These are phyloP conservation scores for Coenobita brevimanus DNA, from an alignment of 1,140 invertebrate species.

Conservation along the genomic window DNA sequence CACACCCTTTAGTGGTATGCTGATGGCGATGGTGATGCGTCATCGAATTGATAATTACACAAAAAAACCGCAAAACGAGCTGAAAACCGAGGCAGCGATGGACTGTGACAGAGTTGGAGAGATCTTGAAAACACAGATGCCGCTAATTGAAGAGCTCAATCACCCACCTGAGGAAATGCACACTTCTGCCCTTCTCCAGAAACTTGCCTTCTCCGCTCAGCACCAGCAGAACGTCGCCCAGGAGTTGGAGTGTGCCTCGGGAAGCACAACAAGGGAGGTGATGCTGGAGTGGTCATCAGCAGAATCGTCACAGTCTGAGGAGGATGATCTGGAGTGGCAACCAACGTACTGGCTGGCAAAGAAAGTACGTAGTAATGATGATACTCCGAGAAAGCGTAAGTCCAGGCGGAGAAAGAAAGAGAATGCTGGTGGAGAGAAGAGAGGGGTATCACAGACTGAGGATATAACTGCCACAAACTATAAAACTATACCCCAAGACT, in stretches of 20 bases:
- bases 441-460: too few species aligned
- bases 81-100: neutral
- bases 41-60: constrained; percentile 6
- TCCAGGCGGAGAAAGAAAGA: constrained; percentile 33
- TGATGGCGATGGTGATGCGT: constrained; percentile 21
- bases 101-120: constrained; percentile 20
- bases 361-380: constrained; percentile 12
- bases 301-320: constrained; percentile 43
- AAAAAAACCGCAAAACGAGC: neutral
- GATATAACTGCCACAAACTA: too few species aligned
- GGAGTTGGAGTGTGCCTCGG: neutral
- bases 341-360: constrained; percentile 27
- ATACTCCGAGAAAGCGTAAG: constrained; percentile 34
- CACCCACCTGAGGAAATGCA: constrained; percentile 22
- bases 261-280: neutral
- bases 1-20: constrained; percentile 32
- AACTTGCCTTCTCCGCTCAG: constrained; percentile 23
- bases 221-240: neutral
- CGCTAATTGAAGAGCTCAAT: constrained; percentile 4
- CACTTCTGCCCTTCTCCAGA: constrained; percentile 30
- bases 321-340: constrained; percentile 39
- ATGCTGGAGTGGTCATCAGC: neutral
- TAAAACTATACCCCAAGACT: neutral
- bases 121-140: constrained; percentile 31
- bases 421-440: too few species aligned